A percentile compares a stretch with the other conserved stretches of the same genome.
These are phyloP conservation scores for Spheniscus mendiculus DNA, from an alignment of 2,113 vertebrate genomes.

Conservation along the genomic window DNA sequence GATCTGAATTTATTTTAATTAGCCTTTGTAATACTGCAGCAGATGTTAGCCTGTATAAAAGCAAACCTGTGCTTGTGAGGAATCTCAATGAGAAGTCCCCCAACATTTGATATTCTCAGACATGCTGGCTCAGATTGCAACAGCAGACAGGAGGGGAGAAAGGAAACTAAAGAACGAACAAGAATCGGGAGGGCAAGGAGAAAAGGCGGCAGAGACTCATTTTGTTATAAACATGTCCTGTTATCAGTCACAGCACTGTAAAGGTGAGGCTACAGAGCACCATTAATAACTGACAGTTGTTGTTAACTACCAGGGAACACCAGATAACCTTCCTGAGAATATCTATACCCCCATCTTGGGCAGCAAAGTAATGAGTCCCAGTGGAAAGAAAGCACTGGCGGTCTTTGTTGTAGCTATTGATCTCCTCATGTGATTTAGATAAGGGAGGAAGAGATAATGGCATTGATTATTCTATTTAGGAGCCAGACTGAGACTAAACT, in stretches of 20 bases:
- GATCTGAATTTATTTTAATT: conserved; percentile 79
- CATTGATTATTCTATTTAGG: conserved; percentile 87
- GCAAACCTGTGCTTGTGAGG: conserved; percentile 58
- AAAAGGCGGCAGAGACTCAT: neutral
- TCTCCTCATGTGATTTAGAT: conserved; percentile 84
- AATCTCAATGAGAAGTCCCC: conserved; percentile 72
- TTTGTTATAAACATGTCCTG: conserved; percentile 8
- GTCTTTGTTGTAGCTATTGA: conserved; percentile 82
- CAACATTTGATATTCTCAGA: conserved; percentile 20
- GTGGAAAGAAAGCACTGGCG: conserved; percentile 65
- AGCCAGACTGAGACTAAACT: conserved; percentile 74
- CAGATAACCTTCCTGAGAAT: conserved; percentile 72
- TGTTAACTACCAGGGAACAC: conserved; percentile 74
- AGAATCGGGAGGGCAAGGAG: neutral
- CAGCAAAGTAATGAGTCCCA: conserved; percentile 80
- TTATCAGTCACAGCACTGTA: neutral
- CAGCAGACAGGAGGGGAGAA: neutral
- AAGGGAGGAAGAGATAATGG: conserved; percentile 82
- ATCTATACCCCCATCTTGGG: conserved; percentile 70
- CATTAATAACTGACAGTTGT: conserved; percentile 75
- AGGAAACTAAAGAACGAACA: neutral
- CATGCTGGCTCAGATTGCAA: neutral
- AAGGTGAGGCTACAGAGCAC: conserved; percentile 21
- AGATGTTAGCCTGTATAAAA: conserved; percentile 72
- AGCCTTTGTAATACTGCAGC: conserved; percentile 70